Evolutionary conservation across 2,113 vertebrate species (phyloP), one percentile per base, ranked within the genome.

Genomic region (Prinia subflava): DNA sequence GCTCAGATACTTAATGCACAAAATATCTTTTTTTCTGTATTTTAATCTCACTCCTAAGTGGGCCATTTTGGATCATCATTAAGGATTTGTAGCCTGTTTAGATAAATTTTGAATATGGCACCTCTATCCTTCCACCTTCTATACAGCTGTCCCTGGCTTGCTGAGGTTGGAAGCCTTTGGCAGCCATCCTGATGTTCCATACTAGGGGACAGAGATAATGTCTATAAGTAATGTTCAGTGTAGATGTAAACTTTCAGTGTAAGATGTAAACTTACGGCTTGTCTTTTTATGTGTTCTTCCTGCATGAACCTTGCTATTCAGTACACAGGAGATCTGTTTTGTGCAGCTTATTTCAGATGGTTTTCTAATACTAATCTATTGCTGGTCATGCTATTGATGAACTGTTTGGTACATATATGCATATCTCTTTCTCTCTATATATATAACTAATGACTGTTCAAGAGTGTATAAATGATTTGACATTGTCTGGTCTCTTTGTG

Each of bases 401-500:
- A 70, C 68, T 78, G n/a, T 37, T 84, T 70, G 47, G 50, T 90
- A 78, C 56, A 33, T 87, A 39, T 35, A 28, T 87, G 24, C 92
- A 19, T 70, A 50, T 95, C 4, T 81, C 1, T 77, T 46, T 67
- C 6, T 83, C 30, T 89, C 15, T 78, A 37, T 64, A 31, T 59
- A n/a, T 74, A 50, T 74, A 49, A 92, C 44, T 94, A 92, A 35
- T 96, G 37, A 63, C 89, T 96, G 90, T 91, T 90, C 24, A 50
- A 96, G 92, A 96, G 88, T 69, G 46, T 95, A 52, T 97, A 95
- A 95, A 95, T 97, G 92, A 97, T 96, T 96, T 98, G 97, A 98
- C 96, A 78, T 97, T 98, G 88, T 97, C 96, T 97, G 97, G 95
- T 98, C 98, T 98, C 90, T 98, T 97, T 98, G 97, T 97, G 98